phyloP scores from a whole-genome alignment of 2,113 vertebrate genomes.

The Lathamus discolor region DNA sequence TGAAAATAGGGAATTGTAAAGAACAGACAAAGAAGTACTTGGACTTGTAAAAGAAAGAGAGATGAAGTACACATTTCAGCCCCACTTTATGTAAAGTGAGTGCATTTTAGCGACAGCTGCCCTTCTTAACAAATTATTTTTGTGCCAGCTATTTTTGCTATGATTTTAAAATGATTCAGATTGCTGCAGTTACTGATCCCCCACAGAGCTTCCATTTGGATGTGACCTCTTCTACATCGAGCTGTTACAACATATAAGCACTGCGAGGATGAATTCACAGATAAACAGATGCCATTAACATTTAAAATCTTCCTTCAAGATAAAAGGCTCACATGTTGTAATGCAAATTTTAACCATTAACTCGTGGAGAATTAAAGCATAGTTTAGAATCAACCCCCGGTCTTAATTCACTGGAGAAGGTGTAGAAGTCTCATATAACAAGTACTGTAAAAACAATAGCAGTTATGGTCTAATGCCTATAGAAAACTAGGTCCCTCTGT shows the following conservation, averaged over 20 bases:
- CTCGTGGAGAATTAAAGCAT: neutral
- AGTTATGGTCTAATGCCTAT: accelerated
- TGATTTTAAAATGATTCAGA: neutral
- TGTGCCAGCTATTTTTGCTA: neutral
- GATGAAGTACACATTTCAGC: accelerated
- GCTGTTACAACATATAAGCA: neutral
- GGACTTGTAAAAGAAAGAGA: neutral
- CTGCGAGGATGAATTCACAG: neutral
- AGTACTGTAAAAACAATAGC: neutral
- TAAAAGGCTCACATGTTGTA: neutral
- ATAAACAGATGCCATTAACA: constrained; percentile 2
- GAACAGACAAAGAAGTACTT: neutral
- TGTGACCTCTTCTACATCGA: neutral
- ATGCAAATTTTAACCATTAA: neutral
- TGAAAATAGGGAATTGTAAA: neutral
- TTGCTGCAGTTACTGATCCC: neutral
- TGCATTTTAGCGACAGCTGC: neutral
- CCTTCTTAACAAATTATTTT: neutral
- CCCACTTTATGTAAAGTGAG: neutral
- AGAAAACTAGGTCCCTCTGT: neutral
- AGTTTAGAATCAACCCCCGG: neutral
- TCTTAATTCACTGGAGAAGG: neutral
- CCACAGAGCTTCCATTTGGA: neutral
- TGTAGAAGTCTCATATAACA: neutral
- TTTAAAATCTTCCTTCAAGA: neutral